Conservation (phyloP, 2,888 invertebrate species). For the Ophonus ardosiacus region DNA sequence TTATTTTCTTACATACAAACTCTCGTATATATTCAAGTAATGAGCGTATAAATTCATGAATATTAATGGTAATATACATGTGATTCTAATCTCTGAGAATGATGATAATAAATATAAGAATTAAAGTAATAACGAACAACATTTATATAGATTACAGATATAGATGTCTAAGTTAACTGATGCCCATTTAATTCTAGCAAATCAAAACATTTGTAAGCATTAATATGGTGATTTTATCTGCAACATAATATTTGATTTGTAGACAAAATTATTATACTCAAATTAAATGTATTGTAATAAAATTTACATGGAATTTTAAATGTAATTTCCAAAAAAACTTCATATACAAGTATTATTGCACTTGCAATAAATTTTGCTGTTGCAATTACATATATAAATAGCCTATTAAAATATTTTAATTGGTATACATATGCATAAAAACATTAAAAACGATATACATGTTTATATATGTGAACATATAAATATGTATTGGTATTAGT, state of each 20-base stretch:
- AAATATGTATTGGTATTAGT: not conserved
- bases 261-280: not conserved
- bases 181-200: not conserved
- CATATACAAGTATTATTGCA: not conserved
- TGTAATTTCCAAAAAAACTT: not conserved
- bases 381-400: slow-evolving; percentile 15
- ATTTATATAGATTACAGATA: not conserved
- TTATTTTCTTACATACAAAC: not conserved
- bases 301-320: not conserved
- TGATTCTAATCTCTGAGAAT: slow-evolving; percentile 7
- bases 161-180: not conserved
- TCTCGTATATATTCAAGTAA: not conserved
- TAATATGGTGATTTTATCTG: not conserved
- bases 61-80: slow-evolving; percentile 22
- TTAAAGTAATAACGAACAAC: slow-evolving; percentile 14
- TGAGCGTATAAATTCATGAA: slow-evolving; percentile 6
- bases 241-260: not conserved
- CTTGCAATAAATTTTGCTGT: slow-evolving; percentile 15
- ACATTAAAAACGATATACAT: not conserved
- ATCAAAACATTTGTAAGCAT: slow-evolving; percentile 11
- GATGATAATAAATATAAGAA: slow-evolving; percentile 36
- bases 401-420: slow-evolving; percentile 37
- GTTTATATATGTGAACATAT: not conserved
- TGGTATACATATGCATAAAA: slow-evolving; percentile 6
- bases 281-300: not conserved